Conservation (phyloP, 2,797 vertebrate genomes). For the Tokudaia tokunoshimensis region DNA sequence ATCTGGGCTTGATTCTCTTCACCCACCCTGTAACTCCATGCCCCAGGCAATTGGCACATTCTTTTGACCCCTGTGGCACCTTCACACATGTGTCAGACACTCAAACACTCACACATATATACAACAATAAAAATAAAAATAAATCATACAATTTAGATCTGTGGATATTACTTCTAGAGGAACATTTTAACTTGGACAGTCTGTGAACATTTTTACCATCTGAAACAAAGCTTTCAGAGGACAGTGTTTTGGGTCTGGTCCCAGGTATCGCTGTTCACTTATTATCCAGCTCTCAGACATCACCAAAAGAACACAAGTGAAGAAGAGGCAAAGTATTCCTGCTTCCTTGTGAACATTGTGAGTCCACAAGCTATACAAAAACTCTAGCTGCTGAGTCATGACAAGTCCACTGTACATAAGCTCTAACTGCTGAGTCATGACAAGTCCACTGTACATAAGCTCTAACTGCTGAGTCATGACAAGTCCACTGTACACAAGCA, state of each 20-base stretch:
- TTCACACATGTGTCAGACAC: not conserved
- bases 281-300: not conserved
- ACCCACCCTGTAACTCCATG: not conserved
- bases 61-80: not conserved
- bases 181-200: not conserved
- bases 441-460: not conserved
- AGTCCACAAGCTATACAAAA: not conserved
- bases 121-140: not conserved
- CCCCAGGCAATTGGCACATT: not conserved
- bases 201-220: not conserved
- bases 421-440: not conserved
- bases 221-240: not conserved
- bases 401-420: not conserved
- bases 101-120: not conserved
- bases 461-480: not conserved
- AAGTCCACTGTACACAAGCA: not conserved
- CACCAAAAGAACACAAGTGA: not conserved
- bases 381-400: not conserved
- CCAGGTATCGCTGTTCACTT: not conserved
- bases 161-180: not conserved
- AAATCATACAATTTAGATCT: constrained; percentile 11
- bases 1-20: not conserved
- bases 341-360: not conserved
- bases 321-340: not conserved
- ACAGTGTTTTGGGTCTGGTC: not conserved